These are phyloP conservation scores for Drosophila crucigera DNA, from an alignment of 2,888 invertebrate species.

Conservation along the genomic window DNA sequence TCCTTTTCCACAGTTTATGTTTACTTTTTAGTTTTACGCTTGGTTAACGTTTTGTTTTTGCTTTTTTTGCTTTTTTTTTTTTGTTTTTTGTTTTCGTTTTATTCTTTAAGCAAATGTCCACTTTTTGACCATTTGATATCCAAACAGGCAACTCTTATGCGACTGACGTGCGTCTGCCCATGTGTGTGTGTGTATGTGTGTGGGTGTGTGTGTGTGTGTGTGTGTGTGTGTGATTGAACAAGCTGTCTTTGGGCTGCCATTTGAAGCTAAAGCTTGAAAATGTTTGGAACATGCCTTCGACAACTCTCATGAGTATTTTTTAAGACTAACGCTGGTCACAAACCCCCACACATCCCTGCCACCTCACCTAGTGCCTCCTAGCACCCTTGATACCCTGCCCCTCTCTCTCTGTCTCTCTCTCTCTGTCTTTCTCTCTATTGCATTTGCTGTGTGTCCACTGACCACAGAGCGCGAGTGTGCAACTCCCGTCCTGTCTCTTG, in stretches of 20 bases:
- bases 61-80: slow-evolving; percentile 19
- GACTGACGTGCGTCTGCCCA: slow-evolving; percentile 64
- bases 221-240: slow-evolving; percentile 23
- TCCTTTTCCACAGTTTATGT: slow-evolving; percentile 1
- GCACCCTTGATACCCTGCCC: neutral
- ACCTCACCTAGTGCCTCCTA: neutral
- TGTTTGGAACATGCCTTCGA: slow-evolving; percentile 79
- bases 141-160: slow-evolving; percentile 79
- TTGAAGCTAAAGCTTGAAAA: slow-evolving; percentile 76
- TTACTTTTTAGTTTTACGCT: slow-evolving; percentile 25
- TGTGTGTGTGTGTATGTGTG: slow-evolving; percentile 20
- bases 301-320: slow-evolving; percentile 75
- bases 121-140: slow-evolving; percentile 79
- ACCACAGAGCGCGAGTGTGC: slow-evolving; percentile 41
- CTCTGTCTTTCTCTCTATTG: neutral
- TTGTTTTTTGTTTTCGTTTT: slow-evolving; percentile 17
- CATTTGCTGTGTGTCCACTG: slow-evolving; percentile 50
- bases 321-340: slow-evolving; percentile 68
- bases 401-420: neutral
- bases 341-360: neutral
- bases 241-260: slow-evolving; percentile 66
- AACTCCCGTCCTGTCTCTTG: neutral
- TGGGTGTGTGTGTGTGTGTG: slow-evolving; percentile 18
- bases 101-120: slow-evolving; percentile 74
- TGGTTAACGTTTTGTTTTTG: slow-evolving; percentile 15